A percentile compares a stretch with the other conserved stretches of the same genome.
Evolutionary conservation across 2,888 invertebrate species (phyloP).

Genomic region (Napeogenes inachia): DNA sequence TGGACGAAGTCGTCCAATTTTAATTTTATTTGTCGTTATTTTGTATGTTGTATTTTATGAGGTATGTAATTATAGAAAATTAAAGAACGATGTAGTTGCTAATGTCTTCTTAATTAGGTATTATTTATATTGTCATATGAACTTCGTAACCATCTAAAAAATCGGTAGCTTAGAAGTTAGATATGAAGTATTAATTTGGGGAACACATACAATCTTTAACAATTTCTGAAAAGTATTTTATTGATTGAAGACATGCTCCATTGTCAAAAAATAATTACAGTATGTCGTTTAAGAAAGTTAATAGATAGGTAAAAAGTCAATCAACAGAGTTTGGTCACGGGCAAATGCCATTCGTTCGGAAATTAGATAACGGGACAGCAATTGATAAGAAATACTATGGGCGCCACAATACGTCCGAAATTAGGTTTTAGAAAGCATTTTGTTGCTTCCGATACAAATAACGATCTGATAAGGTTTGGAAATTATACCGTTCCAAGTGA

Average conservation of each 20-base stretch:
- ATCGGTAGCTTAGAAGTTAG: too few relatives aligned
- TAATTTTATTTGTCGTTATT: too few relatives aligned
- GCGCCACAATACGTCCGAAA: slow-evolving; percentile 50
- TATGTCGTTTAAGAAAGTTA: slow-evolving; percentile 5
- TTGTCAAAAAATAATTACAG: slow-evolving; percentile 2
- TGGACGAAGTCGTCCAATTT: too few relatives aligned
- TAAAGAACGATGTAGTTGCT: too few relatives aligned
- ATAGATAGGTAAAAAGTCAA: slow-evolving; percentile 5
- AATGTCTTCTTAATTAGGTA: too few relatives aligned
- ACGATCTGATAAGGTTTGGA: slow-evolving; percentile 18
- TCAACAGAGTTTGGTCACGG: slow-evolving; percentile 30
- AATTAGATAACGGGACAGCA: slow-evolving; percentile 64
- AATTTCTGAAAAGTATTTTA: background rate
- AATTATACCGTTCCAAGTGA: slow-evolving; percentile 1
- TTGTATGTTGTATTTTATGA: too few relatives aligned
- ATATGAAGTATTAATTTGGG: too few relatives aligned
- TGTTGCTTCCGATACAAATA: slow-evolving; percentile 38
- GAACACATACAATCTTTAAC: background rate
- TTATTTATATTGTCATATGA: too few relatives aligned
- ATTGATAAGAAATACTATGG: slow-evolving; percentile 57
- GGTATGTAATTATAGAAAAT: too few relatives aligned
- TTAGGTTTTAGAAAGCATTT: slow-evolving; percentile 59
- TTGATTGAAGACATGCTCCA: background rate
- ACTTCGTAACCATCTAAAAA: too few relatives aligned
- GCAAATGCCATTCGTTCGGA: slow-evolving; percentile 33